Percentiles rank a stretch among this genome's conserved stretches.
phyloP scores from a whole-genome alignment of 2,113 vertebrate species.

The Hippocampus zosterae region DNA sequence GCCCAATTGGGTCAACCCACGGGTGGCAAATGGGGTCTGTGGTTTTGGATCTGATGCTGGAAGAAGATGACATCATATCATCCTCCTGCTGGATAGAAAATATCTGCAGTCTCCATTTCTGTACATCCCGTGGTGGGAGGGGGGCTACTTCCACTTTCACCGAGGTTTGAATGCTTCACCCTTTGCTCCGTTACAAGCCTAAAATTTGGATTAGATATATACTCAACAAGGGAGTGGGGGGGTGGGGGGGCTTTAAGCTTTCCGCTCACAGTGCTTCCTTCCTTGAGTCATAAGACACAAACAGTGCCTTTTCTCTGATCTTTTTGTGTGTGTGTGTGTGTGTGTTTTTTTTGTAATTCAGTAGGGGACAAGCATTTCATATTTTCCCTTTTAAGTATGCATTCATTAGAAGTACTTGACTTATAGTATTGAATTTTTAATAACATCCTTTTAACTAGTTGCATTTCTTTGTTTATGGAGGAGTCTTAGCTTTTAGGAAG shows the following conservation, averaged over 20 bases:
- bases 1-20: slow-evolving; percentile 35
- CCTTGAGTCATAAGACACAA: slow-evolving; percentile 53
- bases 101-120: slow-evolving; percentile 3
- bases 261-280: slow-evolving; percentile 44
- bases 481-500: slow-evolving; percentile 58
- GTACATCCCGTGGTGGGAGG: slow-evolving; percentile 19
- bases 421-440: slow-evolving; percentile 66
- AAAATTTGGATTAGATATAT: slow-evolving; percentile 71
- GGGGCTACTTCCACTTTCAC: slow-evolving; percentile 18
- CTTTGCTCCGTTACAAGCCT: slow-evolving; percentile 29
- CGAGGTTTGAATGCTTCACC: slow-evolving; percentile 15
- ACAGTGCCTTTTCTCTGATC: slow-evolving; percentile 40
- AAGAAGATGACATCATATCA: slow-evolving; percentile 35
- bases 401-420: slow-evolving; percentile 71
- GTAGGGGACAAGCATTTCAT: slow-evolving; percentile 67
- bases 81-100: neutral
- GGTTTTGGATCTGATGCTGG: slow-evolving; percentile 42
- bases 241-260: slow-evolving; percentile 53
- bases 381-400: slow-evolving; percentile 70
- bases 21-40: slow-evolving; percentile 35
- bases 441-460: slow-evolving; percentile 66
- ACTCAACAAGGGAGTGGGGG: slow-evolving; percentile 32
- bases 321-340: slow-evolving; percentile 21
- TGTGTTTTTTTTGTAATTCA: slow-evolving; percentile 64
- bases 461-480: slow-evolving; percentile 67